These are phyloP conservation scores for Catonia carolina DNA, from an alignment of 2,888 invertebrate genomes.

Conservation along the genomic window DNA sequence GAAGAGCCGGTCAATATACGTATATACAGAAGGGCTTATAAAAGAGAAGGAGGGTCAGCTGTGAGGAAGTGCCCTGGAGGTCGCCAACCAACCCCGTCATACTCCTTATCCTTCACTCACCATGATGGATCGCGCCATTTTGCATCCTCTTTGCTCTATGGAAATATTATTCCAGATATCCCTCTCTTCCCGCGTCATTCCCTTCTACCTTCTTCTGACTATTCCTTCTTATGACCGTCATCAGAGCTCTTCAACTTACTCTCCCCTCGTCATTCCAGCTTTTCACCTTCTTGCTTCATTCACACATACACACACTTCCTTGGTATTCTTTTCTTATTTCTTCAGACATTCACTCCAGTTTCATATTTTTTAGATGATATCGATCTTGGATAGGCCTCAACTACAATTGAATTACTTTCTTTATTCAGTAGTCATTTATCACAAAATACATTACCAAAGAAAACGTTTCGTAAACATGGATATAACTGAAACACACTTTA, in stretches of 20 bases:
- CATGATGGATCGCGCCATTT: conserved; percentile 13
- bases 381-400: too few species aligned
- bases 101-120: conserved; percentile 8
- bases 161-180: conserved; percentile 12
- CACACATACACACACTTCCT: too few species aligned
- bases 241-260: neutral
- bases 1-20: neutral
- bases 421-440: too few species aligned
- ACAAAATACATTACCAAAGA: too few species aligned
- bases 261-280: too few species aligned
- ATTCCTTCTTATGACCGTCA: conserved; percentile 5
- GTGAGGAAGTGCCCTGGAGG: conserved; percentile 6
- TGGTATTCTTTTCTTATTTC: too few species aligned
- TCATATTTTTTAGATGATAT: too few species aligned
- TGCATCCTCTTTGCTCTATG: conserved; percentile 11
- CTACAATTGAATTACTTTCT: too few species aligned
- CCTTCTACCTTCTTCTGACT: neutral
- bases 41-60: conserved; percentile 5
- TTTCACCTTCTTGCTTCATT: too few species aligned
- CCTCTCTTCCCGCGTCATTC: neutral
- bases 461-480: too few species aligned
- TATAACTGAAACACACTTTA: too few species aligned
- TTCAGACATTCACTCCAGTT: too few species aligned
- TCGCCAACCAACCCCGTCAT: neutral
- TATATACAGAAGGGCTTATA: neutral